Conservation (phyloP, 2,113 vertebrate genomes). For the Notothenia rossii region DNA sequence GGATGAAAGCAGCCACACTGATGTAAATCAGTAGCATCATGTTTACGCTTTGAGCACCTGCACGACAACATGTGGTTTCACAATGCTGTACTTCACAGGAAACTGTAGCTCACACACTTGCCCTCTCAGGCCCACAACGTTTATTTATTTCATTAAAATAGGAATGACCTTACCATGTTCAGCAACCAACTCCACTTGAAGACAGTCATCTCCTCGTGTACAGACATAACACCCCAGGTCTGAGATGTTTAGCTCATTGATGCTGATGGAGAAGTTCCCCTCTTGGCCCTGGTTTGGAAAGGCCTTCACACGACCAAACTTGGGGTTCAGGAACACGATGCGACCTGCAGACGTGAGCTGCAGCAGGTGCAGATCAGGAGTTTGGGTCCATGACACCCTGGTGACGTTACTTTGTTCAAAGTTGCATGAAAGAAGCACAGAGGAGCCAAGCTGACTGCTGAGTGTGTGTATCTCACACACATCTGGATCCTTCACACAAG, state of each 20-base stretch:
- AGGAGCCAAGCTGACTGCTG: slow-evolving; percentile 40
- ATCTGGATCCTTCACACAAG: not conserved
- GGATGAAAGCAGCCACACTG: slow-evolving; percentile 21
- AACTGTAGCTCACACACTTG: slow-evolving; percentile 16
- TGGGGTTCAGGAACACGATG: slow-evolving; percentile 54
- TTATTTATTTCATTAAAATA: not conserved
- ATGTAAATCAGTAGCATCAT: slow-evolving; percentile 27
- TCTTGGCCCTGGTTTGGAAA: slow-evolving; percentile 63
- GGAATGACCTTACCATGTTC: slow-evolving; percentile 19
- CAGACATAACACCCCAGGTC: slow-evolving; percentile 78
- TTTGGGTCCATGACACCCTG: slow-evolving; percentile 54
- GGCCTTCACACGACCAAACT: slow-evolving; percentile 63
- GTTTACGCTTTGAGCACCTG: not conserved
- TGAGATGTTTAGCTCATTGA: slow-evolving; percentile 56
- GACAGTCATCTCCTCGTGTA: slow-evolving; percentile 15
- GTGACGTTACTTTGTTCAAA: fast-evolving
- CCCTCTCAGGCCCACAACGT: not conserved
- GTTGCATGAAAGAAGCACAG: slow-evolving; percentile 65
- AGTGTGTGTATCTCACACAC: not conserved
- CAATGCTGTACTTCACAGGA: slow-evolving; percentile 41
- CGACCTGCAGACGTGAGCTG: not conserved
- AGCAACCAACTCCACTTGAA: slow-evolving; percentile 44
- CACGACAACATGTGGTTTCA: slow-evolving; percentile 36
- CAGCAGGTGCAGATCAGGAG: not conserved
- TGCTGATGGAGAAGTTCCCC: slow-evolving; percentile 77